A percentile compares a stretch with the other conserved stretches of the same genome.
Conservation (phyloP, 1,140 invertebrate species). For the Meloidogyne hapla region DNA sequence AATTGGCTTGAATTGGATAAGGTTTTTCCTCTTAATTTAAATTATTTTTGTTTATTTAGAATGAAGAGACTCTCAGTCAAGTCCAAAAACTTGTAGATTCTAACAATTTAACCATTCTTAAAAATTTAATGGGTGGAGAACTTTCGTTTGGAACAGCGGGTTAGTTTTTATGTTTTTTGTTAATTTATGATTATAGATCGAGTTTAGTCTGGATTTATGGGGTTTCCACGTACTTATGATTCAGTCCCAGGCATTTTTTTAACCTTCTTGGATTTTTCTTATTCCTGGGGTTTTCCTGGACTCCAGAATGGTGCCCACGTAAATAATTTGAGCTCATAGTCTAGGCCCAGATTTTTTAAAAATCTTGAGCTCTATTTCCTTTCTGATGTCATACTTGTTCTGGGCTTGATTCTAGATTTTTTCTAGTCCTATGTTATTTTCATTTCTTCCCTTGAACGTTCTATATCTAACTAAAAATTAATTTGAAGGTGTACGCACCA, state of each 20-base stretch:
- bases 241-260: too few relatives aligned
- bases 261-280: too few relatives aligned
- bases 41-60: constrained; percentile 63
- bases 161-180: constrained; percentile 27
- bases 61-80: constrained; percentile 67
- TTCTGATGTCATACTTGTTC: too few relatives aligned
- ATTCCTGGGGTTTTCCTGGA: too few relatives aligned
- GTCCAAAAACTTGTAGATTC: constrained; percentile 68
- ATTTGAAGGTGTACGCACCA: constrained; percentile 77
- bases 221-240: too few relatives aligned
- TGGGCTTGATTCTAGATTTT: too few relatives aligned
- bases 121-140: constrained; percentile 54
- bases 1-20: constrained; percentile 73
- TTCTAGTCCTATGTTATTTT: too few relatives aligned
- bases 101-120: constrained; percentile 68
- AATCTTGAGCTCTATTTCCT: too few relatives aligned
- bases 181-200: too few relatives aligned
- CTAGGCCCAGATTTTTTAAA: too few relatives aligned
- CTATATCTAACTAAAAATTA: neutral
- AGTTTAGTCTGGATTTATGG: neutral
- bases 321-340: too few relatives aligned
- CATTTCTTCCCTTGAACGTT: neutral
- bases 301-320: too few relatives aligned
- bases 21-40: constrained; percentile 56
- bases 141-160: constrained; percentile 77